Evolutionary conservation across 2,797 vertebrate genomes (phyloP).

Genomic region (Erpetoichthys calabaricus): DNA sequence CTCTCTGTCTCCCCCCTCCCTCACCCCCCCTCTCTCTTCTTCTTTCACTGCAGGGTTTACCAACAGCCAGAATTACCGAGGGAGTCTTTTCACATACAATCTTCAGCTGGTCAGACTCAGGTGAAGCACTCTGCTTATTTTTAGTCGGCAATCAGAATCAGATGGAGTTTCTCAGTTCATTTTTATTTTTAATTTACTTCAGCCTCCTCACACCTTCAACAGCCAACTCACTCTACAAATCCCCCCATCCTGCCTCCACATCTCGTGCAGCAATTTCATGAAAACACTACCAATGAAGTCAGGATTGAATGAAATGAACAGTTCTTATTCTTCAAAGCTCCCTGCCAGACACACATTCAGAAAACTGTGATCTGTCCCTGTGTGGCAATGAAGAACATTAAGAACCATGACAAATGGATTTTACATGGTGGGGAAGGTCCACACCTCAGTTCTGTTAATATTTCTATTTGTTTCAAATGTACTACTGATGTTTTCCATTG

Average conservation of each 20-base stretch:
- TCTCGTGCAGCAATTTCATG: constrained; percentile 2
- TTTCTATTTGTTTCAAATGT: no score
- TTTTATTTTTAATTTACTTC: no score
- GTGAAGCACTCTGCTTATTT: constrained; percentile 3
- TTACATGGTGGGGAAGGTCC: no score
- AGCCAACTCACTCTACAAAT: neutral
- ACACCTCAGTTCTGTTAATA: no score
- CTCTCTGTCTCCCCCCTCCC: constrained; percentile 2
- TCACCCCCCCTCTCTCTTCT: constrained; percentile 9
- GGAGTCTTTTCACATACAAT: constrained; percentile 3
- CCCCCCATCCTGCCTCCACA: neutral
- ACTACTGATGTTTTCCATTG: no score
- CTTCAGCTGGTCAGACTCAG: constrained; percentile 17
- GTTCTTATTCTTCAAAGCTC: constrained; percentile 3
- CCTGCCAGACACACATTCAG: no score
- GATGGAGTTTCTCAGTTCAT: neutral
- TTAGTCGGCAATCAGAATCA: constrained; percentile 1
- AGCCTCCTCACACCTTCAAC: neutral
- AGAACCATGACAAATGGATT: no score
- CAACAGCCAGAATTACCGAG: neutral
- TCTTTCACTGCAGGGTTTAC: constrained; percentile 12
- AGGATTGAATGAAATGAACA: constrained; percentile 1
- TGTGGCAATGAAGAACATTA: neutral
- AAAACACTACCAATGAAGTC: neutral
- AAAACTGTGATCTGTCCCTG: neutral